These are phyloP conservation scores for Pinctada fucata DNA, from an alignment of 2,888 invertebrate genomes.

Conservation along the genomic window DNA sequence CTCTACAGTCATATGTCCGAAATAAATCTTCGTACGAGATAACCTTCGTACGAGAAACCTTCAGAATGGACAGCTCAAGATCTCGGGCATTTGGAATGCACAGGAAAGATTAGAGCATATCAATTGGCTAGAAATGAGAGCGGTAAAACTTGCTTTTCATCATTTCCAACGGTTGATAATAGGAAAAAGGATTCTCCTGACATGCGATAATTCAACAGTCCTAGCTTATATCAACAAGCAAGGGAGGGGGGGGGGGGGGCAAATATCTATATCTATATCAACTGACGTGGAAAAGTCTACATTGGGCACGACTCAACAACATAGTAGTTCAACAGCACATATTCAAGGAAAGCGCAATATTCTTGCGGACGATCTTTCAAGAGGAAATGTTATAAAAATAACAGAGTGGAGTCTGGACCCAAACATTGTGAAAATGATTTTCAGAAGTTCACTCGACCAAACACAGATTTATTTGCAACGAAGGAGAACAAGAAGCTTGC, in stretches of 20 bases:
- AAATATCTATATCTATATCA: not conserved
- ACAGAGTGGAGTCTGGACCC: constrained; percentile 9
- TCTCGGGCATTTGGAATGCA: constrained; percentile 18
- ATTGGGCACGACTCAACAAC: not conserved
- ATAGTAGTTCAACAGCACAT: not conserved
- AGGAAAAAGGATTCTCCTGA: constrained; percentile 8
- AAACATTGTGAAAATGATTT: not conserved
- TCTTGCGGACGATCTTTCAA: not conserved
- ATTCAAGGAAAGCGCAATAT: constrained; percentile 10
- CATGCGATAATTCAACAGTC: constrained; percentile 23
- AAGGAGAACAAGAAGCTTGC: constrained; percentile 2
- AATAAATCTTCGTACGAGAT: not conserved
- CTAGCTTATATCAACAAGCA: constrained; percentile 2
- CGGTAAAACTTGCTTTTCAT: constrained; percentile 5
- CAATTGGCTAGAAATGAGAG: constrained; percentile 23
- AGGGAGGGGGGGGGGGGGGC: not conserved
- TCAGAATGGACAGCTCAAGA: not conserved
- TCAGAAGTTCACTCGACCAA: not conserved
- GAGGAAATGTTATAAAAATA: constrained; percentile 2
- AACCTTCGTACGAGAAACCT: not conserved
- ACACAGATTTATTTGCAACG: constrained; percentile 3
- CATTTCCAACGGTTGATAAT: constrained; percentile 8
- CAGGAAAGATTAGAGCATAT: not conserved
- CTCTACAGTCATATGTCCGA: not conserved
- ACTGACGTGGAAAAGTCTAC: constrained; percentile 1